Evolutionary conservation across 2,797 vertebrate species (phyloP).

Genomic region (Simalia tracyae): DNA sequence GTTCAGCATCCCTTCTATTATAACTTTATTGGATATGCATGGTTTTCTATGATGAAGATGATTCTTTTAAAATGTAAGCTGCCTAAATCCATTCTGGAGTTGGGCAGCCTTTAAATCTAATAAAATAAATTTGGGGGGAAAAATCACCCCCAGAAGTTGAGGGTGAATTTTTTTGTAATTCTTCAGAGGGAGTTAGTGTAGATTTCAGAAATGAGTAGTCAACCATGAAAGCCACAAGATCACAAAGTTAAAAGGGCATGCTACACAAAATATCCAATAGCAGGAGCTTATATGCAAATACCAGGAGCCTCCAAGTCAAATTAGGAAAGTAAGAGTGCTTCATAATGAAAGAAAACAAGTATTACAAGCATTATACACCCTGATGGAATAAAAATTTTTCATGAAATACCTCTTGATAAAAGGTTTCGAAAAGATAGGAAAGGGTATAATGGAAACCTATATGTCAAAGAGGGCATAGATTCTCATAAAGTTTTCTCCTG

Average conservation of each 20-base stretch:
- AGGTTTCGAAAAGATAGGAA: background rate
- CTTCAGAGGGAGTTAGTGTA: no score
- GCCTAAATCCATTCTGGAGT: background rate
- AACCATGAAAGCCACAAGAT: background rate
- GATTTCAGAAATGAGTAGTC: background rate
- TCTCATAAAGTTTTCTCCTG: background rate
- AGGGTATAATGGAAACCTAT: background rate
- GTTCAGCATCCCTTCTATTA: background rate
- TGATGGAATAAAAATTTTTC: background rate
- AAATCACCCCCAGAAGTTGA: background rate
- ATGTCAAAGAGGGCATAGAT: background rate
- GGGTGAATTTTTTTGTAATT: no score
- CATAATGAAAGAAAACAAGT: background rate
- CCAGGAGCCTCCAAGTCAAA: background rate
- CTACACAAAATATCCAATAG: background rate
- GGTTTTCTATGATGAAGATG: background rate
- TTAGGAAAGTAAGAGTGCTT: background rate
- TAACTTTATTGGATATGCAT: background rate
- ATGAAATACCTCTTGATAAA: background rate
- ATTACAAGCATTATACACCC: background rate
- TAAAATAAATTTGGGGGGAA: background rate
- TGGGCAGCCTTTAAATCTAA: background rate
- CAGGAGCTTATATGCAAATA: background rate
- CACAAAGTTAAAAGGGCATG: background rate
- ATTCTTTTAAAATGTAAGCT: background rate